Conservation (phyloP, 2,797 vertebrate genomes). For the Champsocephalus gunnari region DNA sequence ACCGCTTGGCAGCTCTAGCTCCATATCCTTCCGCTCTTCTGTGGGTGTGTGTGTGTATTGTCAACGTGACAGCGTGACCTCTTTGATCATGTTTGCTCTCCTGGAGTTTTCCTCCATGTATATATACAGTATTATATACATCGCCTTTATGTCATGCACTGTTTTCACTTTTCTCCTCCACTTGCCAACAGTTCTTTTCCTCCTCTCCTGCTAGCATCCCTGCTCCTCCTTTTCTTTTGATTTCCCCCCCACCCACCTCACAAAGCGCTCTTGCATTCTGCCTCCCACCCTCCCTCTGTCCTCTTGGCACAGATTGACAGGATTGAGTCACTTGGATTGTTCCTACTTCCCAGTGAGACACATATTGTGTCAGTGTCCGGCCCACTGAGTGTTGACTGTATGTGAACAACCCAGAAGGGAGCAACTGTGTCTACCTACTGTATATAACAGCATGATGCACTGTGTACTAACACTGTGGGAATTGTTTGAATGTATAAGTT, state of each 20-base stretch:
- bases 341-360: constrained; percentile 70
- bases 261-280: constrained; percentile 59
- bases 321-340: constrained; percentile 74
- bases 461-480: constrained; percentile 24
- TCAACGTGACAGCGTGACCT: constrained; percentile 69
- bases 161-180: constrained; percentile 32
- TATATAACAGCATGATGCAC: constrained; percentile 19
- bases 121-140: constrained; percentile 61
- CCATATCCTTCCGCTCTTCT: constrained; percentile 65
- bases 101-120: constrained; percentile 57
- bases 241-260: constrained; percentile 32
- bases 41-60: constrained; percentile 40
- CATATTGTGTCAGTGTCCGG: constrained; percentile 69
- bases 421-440: constrained; percentile 28
- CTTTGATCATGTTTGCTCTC: constrained; percentile 71
- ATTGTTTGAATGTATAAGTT: constrained; percentile 39
- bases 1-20: constrained; percentile 68
- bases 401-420: constrained; percentile 54
- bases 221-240: constrained; percentile 61
- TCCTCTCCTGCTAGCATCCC: constrained; percentile 51
- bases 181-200: constrained; percentile 56
- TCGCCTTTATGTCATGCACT: constrained; percentile 39
- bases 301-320: constrained; percentile 74
- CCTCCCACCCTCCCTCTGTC: constrained; percentile 71
- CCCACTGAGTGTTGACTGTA: constrained; percentile 58